Conservation (phyloP, 2,888 invertebrate species). For the Venusia cambrica region DNA sequence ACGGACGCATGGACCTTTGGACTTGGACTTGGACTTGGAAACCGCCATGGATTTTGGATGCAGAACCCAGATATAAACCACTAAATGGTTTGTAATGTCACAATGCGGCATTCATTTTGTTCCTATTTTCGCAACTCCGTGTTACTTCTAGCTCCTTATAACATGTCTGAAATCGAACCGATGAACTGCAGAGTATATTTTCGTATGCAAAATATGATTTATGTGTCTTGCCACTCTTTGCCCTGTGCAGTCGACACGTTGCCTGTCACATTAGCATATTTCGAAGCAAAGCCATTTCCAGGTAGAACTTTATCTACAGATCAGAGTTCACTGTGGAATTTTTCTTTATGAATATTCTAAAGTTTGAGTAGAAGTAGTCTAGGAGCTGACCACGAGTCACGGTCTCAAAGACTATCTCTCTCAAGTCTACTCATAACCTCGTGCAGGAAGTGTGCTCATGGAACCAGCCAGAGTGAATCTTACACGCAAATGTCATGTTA, state of each 20-base stretch:
- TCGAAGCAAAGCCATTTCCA: slow-evolving; percentile 19
- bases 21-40: too few relatives aligned
- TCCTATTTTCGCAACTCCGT: slow-evolving; percentile 22
- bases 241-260: slow-evolving; percentile 36
- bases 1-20: too few relatives aligned
- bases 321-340: not conserved
- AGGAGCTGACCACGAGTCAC: too few relatives aligned
- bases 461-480: too few relatives aligned
- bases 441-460: too few relatives aligned
- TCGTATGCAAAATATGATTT: slow-evolving; percentile 69
- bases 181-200: slow-evolving; percentile 55
- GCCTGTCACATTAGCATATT: slow-evolving; percentile 37
- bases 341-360: too few relatives aligned
- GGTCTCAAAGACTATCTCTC: too few relatives aligned
- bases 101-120: slow-evolving; percentile 10
- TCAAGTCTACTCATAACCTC: too few relatives aligned
- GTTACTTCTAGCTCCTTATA: slow-evolving; percentile 40
- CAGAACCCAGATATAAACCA: slow-evolving; percentile 6
- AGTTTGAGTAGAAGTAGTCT: too few relatives aligned
- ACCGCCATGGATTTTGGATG: too few relatives aligned
- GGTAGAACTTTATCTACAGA: slow-evolving; percentile 10
- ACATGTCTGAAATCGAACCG: slow-evolving; percentile 58
- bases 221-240: slow-evolving; percentile 47
- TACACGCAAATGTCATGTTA: too few relatives aligned
- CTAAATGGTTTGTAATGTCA: too few relatives aligned